Base-by-base conservation (phyloP, 2,113 vertebrate genomes). In the Tupaia tana region DNA sequence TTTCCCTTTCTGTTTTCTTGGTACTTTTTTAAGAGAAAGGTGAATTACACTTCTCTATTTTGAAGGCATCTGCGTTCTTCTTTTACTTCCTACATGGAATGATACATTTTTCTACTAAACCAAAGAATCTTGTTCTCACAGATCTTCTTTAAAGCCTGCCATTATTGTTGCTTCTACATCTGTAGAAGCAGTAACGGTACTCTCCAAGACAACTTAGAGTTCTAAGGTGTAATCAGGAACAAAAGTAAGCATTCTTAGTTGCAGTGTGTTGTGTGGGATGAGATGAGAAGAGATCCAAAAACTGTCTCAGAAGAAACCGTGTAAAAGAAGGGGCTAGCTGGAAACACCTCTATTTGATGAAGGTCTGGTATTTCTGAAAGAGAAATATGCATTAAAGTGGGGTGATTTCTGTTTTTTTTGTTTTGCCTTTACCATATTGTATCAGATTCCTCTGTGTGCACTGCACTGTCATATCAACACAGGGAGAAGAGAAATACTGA, bases 111-210 rank as follows among this genome's bases (percentile, higher is more conserved):
- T 31, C 11, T 34, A 43, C 18, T 58, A 27, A 66, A 9, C 18
- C 15, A 29, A 52, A 66, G 22, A 66, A 10, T 59, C 20, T 2
- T 64, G 25, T 63, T 54, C 34, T 78, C 34, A 29, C 2, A 52
- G 70, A 22, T 18, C 1, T 9, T 4, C 15, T 56, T 29, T 56
- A 63, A 34, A 29, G 19, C 1, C 22, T 9, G 0, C 1, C 43
- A 22, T 7, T 77, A 9, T 75, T n/a, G 11, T 11, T 25, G 15
- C 16, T 63, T 80, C 18, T 86, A n/a, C 10, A 58, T n/a, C 59
- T 66, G 15, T 3, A 74, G 8, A 3, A 3, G 1, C n/a, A 74
- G 10, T 31, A 27, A 2, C 13, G 64, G 10, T 3, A 29, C 52
- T 19, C 34, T 91, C 16, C 9, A 29, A 61, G 22, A 63, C 29